Conservation (phyloP, 2,113 vertebrate species). For the Nipponia nippon region DNA sequence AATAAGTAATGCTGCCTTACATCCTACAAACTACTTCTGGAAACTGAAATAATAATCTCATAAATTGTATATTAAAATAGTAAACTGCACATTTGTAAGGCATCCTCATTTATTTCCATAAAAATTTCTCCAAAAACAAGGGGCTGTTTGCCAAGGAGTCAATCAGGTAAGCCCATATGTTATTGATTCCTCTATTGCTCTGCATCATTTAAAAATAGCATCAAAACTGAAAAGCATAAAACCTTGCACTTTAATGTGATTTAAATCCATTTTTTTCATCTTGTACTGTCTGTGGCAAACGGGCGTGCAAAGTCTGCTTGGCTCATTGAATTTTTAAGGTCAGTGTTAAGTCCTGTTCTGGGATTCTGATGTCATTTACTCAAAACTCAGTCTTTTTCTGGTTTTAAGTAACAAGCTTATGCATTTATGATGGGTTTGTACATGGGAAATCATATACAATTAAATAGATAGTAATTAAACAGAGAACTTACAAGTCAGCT, state of each 20-base stretch:
- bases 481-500: not conserved
- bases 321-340: not conserved
- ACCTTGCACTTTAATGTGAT: not conserved
- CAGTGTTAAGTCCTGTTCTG: not conserved
- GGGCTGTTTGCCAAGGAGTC: not conserved
- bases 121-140: not conserved
- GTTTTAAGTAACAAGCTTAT: not conserved
- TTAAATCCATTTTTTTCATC: slow-evolving; percentile 25
- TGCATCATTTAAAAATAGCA: slow-evolving; percentile 24
- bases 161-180: not conserved
- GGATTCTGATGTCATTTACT: not conserved
- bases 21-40: slow-evolving; percentile 16
- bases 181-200: slow-evolving; percentile 29
- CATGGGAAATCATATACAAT: not conserved
- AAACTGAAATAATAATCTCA: slow-evolving; percentile 42
- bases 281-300: not conserved
- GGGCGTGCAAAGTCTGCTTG: not conserved
- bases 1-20: slow-evolving; percentile 1
- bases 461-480: not conserved
- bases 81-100: not conserved
- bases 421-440: not conserved
- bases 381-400: not conserved
- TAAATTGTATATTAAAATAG: slow-evolving; percentile 19
- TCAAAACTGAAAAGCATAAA: slow-evolving; percentile 36
- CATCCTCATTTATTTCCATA: not conserved